Base-by-base conservation (phyloP, 2,797 vertebrate species). In the Martes flavigula region DNA sequence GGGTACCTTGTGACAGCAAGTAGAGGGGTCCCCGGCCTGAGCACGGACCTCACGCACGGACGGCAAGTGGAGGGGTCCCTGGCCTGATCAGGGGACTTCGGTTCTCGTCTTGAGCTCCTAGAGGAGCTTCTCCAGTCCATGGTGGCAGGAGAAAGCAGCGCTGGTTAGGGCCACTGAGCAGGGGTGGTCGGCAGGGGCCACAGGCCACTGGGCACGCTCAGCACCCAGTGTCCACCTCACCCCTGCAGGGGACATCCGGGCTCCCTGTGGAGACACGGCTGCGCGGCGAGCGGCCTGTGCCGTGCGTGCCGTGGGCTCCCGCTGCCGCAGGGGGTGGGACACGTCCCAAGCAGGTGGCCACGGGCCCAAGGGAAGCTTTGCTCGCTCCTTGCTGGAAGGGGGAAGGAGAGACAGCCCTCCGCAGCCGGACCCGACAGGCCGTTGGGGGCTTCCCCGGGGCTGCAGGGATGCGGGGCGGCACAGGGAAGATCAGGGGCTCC, bases 281-380 rank as follows among this genome's bases (percentile, higher is more conserved):
- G 30, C 43, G 1, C 40, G 20, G 43, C 10, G 14, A 20, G 56
- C 10, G 7, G 38, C 56, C 35, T 1, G 15, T 30, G 25, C 3
- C 56, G 20, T 75, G 20, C 2, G 0, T 35, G 13, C 14, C 1
- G 0, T n/a, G 0, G 9, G 72, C 38, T 43, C 51, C 1, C 1
- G 54, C 12, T 5, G 60, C 12, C 3, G 18, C 21, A 25, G 0
- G 1, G 38, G 48, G 4, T 12, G 5, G 81, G 0, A 9, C 4
- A 23, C 7, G 1, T 58, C 27, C 66, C 60, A 56, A 25, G 21
- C 5, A 7, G 1, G 38, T 10, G 35, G 35, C 54, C 35, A 6
- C 0, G 7, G 56, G 86, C 27, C 72, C 87, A 18, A 15, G 27
- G 20, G 40, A 48, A 8, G 5, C 46, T 32, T 48, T 5, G 15